Base-by-base conservation (phyloP, 2,888 invertebrate genomes). In the Salticus scenicus region DNA sequence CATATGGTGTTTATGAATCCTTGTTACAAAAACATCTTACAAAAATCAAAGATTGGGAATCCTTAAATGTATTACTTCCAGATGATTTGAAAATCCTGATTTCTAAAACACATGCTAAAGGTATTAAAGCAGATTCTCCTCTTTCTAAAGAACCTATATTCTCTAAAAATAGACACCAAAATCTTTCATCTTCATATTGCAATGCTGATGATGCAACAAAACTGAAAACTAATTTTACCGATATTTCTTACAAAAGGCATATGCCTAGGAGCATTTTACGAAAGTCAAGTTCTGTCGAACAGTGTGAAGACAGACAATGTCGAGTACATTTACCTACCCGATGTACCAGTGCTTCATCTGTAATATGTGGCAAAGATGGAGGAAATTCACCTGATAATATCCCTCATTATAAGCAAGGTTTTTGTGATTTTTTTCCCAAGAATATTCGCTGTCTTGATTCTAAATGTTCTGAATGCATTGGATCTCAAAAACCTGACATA, bases 21-120 rank as follows among this genome's bases (percentile, higher is more conserved):
- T 91, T 97, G 51, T 94, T 94, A 90, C 94, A 94, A 90, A 94
- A 95, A 91, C 96, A 96, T 76, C 94, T 96, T 88, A 93, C 94
- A 63, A 97, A 97, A 90, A 95, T 98, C 10, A 94, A 94, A 90
- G 98, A 98, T 91, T 98, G 98, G 98, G 96, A 97, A 90, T 97
- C 97, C 0, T 92, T 98, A 74, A 96, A 96, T 89, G 95, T 97
- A 89, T 93, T 98, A 71, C 92, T 98, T 88, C 98, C 98, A 2
- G 92, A 93, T 88, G 97, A 98, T 86, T 85, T 89, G 42, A 89
- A 88, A 78, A 94, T 83, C 24, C 66, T 88, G n/a, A 81, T 88
- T 20, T 87, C 81, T 12, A 77, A 87, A 74, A 73, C 75, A 1
- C 81, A 81, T 17, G 57, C 63, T 0, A 86, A 81, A 77, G 77